Evolutionary conservation across 2,113 vertebrate species (phyloP), one percentile per base, ranked within the genome.

Genomic region (Hiodon alosoides): DNA sequence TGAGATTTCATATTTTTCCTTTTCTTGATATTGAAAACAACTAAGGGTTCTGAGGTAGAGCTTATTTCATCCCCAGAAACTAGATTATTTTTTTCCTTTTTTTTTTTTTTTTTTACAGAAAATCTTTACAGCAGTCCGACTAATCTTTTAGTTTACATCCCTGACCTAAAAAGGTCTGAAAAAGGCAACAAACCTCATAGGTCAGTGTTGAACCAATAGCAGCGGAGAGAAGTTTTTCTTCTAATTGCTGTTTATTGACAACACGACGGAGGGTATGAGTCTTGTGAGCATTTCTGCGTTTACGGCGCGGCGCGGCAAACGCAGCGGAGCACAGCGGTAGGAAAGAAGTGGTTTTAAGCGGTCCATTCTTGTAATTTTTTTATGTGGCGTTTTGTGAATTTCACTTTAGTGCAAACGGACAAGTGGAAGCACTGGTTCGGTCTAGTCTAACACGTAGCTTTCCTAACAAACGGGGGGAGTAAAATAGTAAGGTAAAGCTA

Each of bases 271-370:
- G 31, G 1, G 31, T 31, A 31, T 31, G 31, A 31, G 31, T 31
- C 31, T 2, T 66, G 17, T 17, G 48, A 66, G 48, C 64, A 66
- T 14, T 7, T 6, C 62, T 3, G 17, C 62, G 31, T 31, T 65
- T 46, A 31, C 17, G 7, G 62, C 47, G 13, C 7, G 11, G 60
- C n/a, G 31, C 16, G 31, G 17, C 62, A n/a, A 7, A 65, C 13
- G 17, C 5, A 3, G 47, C 4, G 4, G 48, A 7, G 50, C 46
- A n/a, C 9, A 2, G 67, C 4, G 52, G 13, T 64, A 16, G 61
- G 6, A 47, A 13, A 31, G 46, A 65, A 51, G 72, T 65, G 72
- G 50, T 73, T 73, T 73, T 52, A 73, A 73, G 72, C 72, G 16
- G 72, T 65, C 53, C 51, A 50, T 73, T 65, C 59, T 50, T 48